phyloP scores from a whole-genome alignment of 2,888 invertebrate species.

The Arrhopalites spinosus region DNA sequence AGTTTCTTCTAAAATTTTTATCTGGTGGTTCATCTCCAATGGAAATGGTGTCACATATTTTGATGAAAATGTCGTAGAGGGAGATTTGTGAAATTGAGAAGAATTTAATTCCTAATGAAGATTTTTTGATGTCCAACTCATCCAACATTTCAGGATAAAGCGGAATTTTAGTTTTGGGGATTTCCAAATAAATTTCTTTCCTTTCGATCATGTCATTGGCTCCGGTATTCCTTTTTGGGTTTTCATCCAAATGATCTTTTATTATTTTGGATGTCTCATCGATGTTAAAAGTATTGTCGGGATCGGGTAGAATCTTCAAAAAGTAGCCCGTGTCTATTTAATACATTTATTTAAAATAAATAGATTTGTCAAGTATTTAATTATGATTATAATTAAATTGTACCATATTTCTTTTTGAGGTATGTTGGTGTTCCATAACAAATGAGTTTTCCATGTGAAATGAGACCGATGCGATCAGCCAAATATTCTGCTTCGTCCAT shows the following conservation, averaged over 20 bases:
- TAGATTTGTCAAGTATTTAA: neutral
- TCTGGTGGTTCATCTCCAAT: slow-evolving; percentile 43
- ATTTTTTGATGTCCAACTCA: slow-evolving; percentile 42
- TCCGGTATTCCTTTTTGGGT: neutral
- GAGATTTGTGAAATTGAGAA: slow-evolving; percentile 43
- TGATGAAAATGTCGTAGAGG: slow-evolving; percentile 50
- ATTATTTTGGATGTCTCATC: neutral
- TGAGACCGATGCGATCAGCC: slow-evolving; percentile 45
- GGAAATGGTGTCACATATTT: slow-evolving; percentile 46
- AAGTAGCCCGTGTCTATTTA: slow-evolving; percentile 46
- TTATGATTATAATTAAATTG: neutral
- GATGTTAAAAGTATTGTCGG: neutral
- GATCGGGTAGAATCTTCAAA: slow-evolving; percentile 36
- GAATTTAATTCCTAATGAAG: slow-evolving; percentile 32
- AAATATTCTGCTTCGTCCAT: slow-evolving; percentile 54
- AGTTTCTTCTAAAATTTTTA: slow-evolving; percentile 45
- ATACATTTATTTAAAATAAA: neutral
- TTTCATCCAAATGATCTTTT: slow-evolving; percentile 28
- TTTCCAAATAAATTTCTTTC: slow-evolving; percentile 39
- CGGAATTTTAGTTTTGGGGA: slow-evolving; percentile 31
- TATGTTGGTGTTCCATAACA: slow-evolving; percentile 46
- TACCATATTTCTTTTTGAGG: slow-evolving; percentile 44
- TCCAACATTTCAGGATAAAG: slow-evolving; percentile 45
- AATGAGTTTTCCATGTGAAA: slow-evolving; percentile 49
- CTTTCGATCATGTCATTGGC: slow-evolving; percentile 27